Conservation (phyloP, 2,797 vertebrate genomes). For the Erethizon dorsatum region DNA sequence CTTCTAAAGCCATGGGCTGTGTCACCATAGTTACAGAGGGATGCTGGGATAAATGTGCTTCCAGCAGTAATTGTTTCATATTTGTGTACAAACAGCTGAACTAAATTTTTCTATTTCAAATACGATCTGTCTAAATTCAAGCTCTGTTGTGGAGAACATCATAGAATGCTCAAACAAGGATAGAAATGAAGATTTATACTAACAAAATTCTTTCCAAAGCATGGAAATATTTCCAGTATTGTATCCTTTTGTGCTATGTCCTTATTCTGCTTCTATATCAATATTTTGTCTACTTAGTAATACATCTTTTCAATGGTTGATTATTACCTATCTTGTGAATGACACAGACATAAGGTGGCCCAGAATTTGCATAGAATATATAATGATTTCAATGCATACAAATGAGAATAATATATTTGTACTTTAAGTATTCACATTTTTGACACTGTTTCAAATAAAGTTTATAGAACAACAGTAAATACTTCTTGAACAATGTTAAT, state of each 20-base stretch:
- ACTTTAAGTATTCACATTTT: neutral
- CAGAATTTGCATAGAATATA: neutral
- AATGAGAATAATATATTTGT: neutral
- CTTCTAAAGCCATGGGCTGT: slow-evolving; percentile 66
- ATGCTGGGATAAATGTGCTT: slow-evolving; percentile 79
- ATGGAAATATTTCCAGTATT: slow-evolving; percentile 62
- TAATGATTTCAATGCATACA: neutral
- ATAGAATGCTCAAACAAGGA: slow-evolving; percentile 55
- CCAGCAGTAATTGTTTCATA: slow-evolving; percentile 81
- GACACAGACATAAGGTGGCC: neutral
- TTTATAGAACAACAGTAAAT: neutral
- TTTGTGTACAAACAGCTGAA: slow-evolving; percentile 86
- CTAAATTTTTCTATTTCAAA: slow-evolving; percentile 80
- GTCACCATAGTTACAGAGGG: slow-evolving; percentile 84
- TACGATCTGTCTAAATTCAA: slow-evolving; percentile 78
- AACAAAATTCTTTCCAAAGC: slow-evolving; percentile 72
- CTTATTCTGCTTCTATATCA: neutral
- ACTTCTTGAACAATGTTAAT: neutral
- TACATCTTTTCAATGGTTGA: neutral
- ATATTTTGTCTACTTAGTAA: neutral
- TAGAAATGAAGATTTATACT: slow-evolving; percentile 50
- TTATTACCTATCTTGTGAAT: neutral
- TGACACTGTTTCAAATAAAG: neutral
- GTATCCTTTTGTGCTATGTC: slow-evolving; percentile 35
- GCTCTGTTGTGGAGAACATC: slow-evolving; percentile 58